Evolutionary conservation across 2,888 invertebrate genomes (phyloP).

Genomic region (Lasioglossum leucozonium): DNA sequence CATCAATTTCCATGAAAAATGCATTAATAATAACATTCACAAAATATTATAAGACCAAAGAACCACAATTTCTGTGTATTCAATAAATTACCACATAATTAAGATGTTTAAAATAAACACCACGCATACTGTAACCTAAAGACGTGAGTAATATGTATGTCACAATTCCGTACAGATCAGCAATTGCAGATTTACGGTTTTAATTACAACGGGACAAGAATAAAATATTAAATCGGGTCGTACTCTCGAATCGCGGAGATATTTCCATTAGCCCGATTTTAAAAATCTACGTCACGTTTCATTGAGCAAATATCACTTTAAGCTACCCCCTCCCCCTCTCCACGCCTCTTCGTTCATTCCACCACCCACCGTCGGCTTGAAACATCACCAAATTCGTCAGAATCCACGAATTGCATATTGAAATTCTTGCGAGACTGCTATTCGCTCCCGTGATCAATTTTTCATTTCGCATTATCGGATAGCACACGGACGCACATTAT

Average conservation of each 20-base stretch:
- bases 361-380: neutral
- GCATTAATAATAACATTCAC: no score
- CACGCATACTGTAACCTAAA: neutral
- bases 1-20: no score
- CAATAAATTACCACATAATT: neutral
- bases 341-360: neutral
- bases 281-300: neutral
- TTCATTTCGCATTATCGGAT: neutral
- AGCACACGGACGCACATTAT: neutral
- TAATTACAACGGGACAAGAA: neutral
- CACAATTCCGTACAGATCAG: neutral
- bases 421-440: neutral
- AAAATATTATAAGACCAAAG: no score
- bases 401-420: slow-evolving; percentile 15
- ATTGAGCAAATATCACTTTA: slow-evolving; percentile 16
- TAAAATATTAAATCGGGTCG: slow-evolving; percentile 2
- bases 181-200: neutral
- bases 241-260: neutral
- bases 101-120: neutral
- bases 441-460: slow-evolving; percentile 1
- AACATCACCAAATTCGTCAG: neutral
- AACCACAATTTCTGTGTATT: no score
- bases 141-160: neutral
- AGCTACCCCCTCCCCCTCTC: neutral
- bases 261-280: neutral